Evolutionary conservation across 2,113 vertebrate genomes (phyloP), one percentile per base, ranked within the genome.

Genomic region (Danio rerio): DNA sequence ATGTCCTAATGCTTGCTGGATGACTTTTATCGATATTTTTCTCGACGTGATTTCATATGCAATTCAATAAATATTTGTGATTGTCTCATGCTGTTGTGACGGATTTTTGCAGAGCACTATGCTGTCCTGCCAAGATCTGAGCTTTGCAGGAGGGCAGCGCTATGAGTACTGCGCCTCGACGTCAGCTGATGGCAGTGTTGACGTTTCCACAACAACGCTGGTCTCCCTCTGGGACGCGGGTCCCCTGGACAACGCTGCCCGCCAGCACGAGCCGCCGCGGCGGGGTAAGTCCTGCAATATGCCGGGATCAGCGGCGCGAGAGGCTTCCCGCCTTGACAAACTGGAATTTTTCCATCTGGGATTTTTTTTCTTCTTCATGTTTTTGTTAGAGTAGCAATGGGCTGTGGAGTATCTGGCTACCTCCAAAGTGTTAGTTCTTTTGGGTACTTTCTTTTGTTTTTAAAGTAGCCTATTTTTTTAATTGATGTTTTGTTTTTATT

Each of bases 161-260:
- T 88, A 85, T 86, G 91, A 91, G 84, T 93, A 89, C 91, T 89
- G 92, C 85, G 79, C 89, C 90, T 88, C 89, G 74, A 91, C 94
- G 77, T 91, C 92, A 91, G 79, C 91, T 87, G 90, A 91, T 56
- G 18, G 81, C 92, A 90, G 88, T 93, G 92, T 95, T 93, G 94
- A 93, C 76, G 94, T 97, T 94, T 94, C 96, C 96, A 96, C 92
- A 95, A 95, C 96, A 88, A 97, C 95, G 68, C 92, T 95, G 93
- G 93, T 94, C 80, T 93, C 96, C 72, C 87, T 93, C 87, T 96
- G 96, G 95, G 75, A 91, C 86, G 80, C 87, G 86, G 94, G 92
- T 94, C 93, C 92, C 91, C 88, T 87, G 83, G 93, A 94, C 92
- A 61, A 88, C 87, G 58, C 84, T 82, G 88, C 84, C 81, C 85